These are phyloP conservation scores for Guaruba guarouba DNA, from an alignment of 2,113 vertebrate species.

Conservation along the genomic window DNA sequence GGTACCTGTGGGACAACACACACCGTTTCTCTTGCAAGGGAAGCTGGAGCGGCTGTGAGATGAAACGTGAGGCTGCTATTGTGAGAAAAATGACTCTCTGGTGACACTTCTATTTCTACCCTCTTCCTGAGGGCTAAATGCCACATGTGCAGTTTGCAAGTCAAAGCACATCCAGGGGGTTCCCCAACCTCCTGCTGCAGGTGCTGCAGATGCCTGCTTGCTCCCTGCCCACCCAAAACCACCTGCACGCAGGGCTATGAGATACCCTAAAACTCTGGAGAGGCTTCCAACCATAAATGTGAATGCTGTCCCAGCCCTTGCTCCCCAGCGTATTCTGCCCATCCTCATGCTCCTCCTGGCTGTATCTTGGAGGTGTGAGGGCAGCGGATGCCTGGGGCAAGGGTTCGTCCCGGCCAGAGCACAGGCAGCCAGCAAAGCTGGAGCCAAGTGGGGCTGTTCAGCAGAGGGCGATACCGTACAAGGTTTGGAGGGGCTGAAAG, in stretches of 20 bases:
- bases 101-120: background rate
- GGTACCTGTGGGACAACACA: background rate
- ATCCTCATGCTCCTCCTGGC: background rate
- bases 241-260: fast-evolving
- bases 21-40: fast-evolving
- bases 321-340: background rate
- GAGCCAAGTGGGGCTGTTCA: background rate
- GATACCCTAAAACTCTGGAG: background rate
- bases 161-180: background rate
- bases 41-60: fast-evolving
- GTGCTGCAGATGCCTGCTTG: background rate
- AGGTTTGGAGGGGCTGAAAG: background rate
- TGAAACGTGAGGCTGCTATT: fast-evolving
- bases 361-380: fast-evolving
- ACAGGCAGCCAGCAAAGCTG: fast-evolving
- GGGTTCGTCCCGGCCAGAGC: too few species aligned
- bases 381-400: background rate
- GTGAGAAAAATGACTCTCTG: background rate
- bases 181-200: background rate
- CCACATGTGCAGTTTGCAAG: background rate
- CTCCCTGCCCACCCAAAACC: background rate
- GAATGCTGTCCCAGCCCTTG: background rate
- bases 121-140: background rate
- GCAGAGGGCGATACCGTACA: conserved; percentile 15
- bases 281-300: fast-evolving